phyloP scores from a whole-genome alignment of 2,797 vertebrate species.

The Euphonia xanthogaster region DNA sequence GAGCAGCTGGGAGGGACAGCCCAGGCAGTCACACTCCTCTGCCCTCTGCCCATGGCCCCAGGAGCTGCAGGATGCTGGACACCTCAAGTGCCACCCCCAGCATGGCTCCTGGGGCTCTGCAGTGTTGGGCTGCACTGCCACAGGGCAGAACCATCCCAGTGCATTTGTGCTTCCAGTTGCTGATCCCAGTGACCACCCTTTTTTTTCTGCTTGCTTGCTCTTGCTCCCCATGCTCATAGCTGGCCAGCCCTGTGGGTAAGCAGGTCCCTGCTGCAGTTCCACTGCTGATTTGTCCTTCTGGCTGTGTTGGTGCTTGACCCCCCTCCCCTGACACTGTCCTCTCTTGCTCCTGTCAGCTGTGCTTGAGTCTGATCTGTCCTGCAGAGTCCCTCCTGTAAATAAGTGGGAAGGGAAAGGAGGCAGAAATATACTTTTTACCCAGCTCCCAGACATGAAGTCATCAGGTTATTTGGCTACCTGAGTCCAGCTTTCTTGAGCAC shows the following conservation, averaged over 20 bases:
- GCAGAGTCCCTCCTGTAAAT: background rate
- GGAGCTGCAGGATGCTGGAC: background rate
- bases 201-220: background rate
- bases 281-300: background rate
- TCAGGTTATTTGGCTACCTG: slow-evolving; percentile 10
- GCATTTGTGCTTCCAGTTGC: background rate
- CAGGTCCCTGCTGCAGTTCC: background rate
- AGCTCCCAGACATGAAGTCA: slow-evolving; percentile 39
- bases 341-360: background rate
- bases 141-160: background rate
- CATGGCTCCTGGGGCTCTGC: background rate
- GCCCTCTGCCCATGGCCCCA: background rate
- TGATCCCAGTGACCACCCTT: background rate
- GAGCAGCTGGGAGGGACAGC: background rate
- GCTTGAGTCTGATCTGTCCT: background rate
- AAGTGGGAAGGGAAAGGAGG: background rate
- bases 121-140: background rate
- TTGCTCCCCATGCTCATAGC: background rate
- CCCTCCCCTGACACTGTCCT: background rate
- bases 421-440: background rate
- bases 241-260: background rate
- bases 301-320: background rate
- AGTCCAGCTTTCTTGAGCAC: background rate
- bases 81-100: background rate
- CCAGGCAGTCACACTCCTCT: background rate